These are phyloP conservation scores for Oikopleura vanhoeffeni DNA, from an alignment of 23 tunicate genomes.

Conservation along the genomic window DNA sequence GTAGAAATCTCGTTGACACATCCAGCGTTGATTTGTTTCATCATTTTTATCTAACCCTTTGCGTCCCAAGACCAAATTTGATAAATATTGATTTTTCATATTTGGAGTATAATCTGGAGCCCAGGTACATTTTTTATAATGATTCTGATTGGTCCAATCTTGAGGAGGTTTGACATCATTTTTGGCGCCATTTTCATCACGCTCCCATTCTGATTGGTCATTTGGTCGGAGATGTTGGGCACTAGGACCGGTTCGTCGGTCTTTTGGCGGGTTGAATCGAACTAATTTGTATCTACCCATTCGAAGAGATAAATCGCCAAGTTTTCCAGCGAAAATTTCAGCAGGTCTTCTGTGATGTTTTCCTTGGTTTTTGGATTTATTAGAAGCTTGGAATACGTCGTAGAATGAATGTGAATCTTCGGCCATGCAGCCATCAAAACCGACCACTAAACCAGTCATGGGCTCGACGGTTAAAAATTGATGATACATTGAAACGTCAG, in stretches of 20 bases:
- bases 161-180: not conserved
- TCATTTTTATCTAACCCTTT: not conserved
- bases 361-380: not conserved
- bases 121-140: not conserved
- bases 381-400: not conserved
- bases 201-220: not conserved
- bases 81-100: not conserved
- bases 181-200: not conserved
- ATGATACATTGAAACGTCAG: not conserved
- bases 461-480: not conserved
- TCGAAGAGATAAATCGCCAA: slow-evolving; percentile 9
- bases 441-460: not conserved
- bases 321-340: slow-evolving; percentile 12
- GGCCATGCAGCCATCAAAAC: slow-evolving; percentile 15
- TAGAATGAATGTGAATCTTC: slow-evolving; percentile 2
- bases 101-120: not conserved
- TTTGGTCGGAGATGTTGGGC: slow-evolving; percentile 15
- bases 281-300: slow-evolving; percentile 3
- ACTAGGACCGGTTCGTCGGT: slow-evolving; percentile 8
- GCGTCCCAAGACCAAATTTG: not conserved
- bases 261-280: slow-evolving; percentile 1
- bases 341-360: not conserved
- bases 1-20: not conserved
- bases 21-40: not conserved
- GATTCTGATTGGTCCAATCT: not conserved